Percentiles rank a stretch among this genome's conserved stretches.
phyloP scores from a whole-genome alignment of 2,888 invertebrate genomes.

The Cantharis flavilabris region DNA sequence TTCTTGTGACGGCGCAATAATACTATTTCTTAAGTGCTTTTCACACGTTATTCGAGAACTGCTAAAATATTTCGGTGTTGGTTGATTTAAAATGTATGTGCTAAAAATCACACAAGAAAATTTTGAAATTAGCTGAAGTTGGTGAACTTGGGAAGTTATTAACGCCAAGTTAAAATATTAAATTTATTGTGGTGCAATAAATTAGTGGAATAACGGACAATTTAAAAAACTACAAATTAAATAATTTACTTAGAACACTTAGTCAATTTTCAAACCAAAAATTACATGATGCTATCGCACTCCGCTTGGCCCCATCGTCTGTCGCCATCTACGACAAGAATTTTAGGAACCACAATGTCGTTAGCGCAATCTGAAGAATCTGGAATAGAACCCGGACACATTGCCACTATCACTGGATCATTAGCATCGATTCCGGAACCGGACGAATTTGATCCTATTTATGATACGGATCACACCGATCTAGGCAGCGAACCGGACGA shows the following conservation, averaged over 20 bases:
- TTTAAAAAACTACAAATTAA: background rate
- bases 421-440: conserved; percentile 59
- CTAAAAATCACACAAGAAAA: conserved; percentile 23
- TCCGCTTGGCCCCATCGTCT: conserved; percentile 55
- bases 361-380: conserved; percentile 60
- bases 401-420: conserved; percentile 74
- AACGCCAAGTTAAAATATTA: background rate
- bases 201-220: background rate
- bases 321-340: conserved; percentile 52
- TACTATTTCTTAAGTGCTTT: background rate
- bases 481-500: conserved; percentile 80
- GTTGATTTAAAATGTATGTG: conserved; percentile 15
- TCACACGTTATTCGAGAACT: background rate
- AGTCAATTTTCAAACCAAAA: conserved; percentile 8
- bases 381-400: conserved; percentile 68
- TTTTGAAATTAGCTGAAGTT: conserved; percentile 26
- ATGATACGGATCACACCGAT: conserved; percentile 82
- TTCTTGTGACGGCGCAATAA: background rate
- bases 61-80: background rate
- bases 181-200: background rate
- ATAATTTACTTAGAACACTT: conserved; percentile 2
- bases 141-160: background rate
- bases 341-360: conserved; percentile 45
- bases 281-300: conserved; percentile 50
- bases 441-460: conserved; percentile 58